A percentile compares a stretch with the other conserved stretches of the same genome.
phyloP scores from a whole-genome alignment of 2,113 vertebrate genomes.

The Myxocyprinus asiaticus region DNA sequence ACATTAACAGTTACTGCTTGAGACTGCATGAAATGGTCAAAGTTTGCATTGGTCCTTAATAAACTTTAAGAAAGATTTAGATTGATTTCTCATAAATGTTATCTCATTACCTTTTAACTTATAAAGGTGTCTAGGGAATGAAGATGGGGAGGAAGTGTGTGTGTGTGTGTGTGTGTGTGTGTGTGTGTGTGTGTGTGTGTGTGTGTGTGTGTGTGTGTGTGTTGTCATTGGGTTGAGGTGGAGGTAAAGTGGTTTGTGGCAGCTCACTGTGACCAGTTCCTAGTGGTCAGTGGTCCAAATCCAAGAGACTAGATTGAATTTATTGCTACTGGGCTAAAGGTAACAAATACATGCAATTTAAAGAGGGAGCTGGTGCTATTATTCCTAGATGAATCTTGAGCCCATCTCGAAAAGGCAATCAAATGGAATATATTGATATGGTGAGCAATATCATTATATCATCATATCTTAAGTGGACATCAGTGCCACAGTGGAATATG shows the following conservation, averaged over 20 bases:
- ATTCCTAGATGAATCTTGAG: conserved; percentile 71
- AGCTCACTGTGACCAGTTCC: conserved; percentile 75
- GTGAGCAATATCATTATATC: conserved; percentile 70
- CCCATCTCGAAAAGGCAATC: conserved; percentile 70
- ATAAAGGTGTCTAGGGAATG: not conserved
- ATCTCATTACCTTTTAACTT: conserved; percentile 7
- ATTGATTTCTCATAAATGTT: conserved; percentile 14
- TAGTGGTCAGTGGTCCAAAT: conserved; percentile 75
- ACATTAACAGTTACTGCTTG: too few relatives aligned
- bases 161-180: too few relatives aligned
- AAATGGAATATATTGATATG: conserved; percentile 76
- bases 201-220: conserved; percentile 35
- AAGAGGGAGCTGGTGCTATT: conserved; percentile 70
- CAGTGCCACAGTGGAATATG: conserved; percentile 59
- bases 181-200: not conserved
- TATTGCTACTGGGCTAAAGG: conserved; percentile 77
- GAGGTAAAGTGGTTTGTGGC: conserved; percentile 73
- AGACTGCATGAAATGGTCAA: too few relatives aligned
- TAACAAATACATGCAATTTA: conserved; percentile 78
- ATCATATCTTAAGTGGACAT: conserved; percentile 66
- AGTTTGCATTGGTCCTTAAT: conserved; percentile 11
- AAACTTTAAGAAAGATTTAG: not conserved
- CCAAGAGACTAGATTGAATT: conserved; percentile 77
- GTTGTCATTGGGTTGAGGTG: conserved; percentile 46
- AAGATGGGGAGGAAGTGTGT: too few relatives aligned